phyloP scores from a whole-genome alignment of 2,797 vertebrate genomes.

The Anguilla pacifica region DNA sequence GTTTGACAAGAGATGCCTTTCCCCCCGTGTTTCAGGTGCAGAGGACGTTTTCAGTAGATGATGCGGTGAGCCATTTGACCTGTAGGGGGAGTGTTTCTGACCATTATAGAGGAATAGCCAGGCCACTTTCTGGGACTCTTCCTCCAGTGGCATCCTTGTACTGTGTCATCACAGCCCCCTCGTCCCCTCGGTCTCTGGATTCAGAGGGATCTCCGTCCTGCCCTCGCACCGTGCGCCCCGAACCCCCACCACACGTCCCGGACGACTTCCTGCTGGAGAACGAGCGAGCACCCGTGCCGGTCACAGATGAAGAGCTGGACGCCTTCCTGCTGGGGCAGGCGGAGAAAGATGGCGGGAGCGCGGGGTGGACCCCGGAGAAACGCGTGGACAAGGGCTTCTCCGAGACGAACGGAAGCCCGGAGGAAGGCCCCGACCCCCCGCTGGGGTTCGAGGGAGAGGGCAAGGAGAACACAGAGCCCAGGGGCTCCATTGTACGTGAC shows the following conservation, averaged over 20 bases:
- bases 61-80: conserved; percentile 1
- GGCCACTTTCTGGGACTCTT: not conserved
- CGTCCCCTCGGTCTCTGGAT: conserved; percentile 39
- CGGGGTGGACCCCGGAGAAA: conserved; percentile 53
- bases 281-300: conserved; percentile 72
- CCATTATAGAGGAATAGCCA: conserved; percentile 37
- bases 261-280: conserved; percentile 74
- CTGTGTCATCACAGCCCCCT: conserved; percentile 19
- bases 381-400: conserved; percentile 51
- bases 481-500: conserved; percentile 41
- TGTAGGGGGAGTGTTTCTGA: conserved; percentile 30
- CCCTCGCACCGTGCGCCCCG: conserved; percentile 58
- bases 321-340: conserved; percentile 83
- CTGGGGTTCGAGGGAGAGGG: conserved; percentile 2
- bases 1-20: conserved; percentile 47
- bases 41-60: conserved; percentile 29
- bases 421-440: conserved; percentile 14
- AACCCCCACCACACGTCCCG: conserved; percentile 55
- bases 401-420: conserved; percentile 44
- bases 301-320: conserved; percentile 92
- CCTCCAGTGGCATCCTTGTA: conserved; percentile 5
- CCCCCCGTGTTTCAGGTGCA: conserved; percentile 30
- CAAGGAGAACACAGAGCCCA: conserved; percentile 50
- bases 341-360: conserved; percentile 44
- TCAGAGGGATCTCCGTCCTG: conserved; percentile 37